Evolutionary conservation across 2,113 vertebrate genomes (phyloP).

Genomic region (Vombatus ursinus): DNA sequence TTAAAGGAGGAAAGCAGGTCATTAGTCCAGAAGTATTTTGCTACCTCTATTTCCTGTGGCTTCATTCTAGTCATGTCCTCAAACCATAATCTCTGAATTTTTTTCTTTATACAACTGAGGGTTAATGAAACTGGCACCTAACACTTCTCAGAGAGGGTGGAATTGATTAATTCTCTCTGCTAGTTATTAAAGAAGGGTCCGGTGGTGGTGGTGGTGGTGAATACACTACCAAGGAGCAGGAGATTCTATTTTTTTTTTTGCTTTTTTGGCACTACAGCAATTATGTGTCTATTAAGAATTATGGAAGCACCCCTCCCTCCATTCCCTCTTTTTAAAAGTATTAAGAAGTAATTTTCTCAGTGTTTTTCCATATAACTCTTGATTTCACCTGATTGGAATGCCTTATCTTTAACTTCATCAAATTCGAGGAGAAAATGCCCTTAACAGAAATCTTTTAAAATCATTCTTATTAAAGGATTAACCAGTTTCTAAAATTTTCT

Average conservation of each 20-base stretch:
- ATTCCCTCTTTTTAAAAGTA: neutral
- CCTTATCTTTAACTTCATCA: neutral
- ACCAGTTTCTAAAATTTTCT: neutral
- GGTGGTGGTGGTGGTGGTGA: neutral
- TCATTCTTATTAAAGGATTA: neutral
- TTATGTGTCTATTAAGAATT: neutral
- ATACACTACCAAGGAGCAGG: neutral
- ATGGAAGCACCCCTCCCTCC: neutral
- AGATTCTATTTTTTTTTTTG: neutral
- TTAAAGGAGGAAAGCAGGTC: neutral
- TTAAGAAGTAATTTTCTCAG: neutral
- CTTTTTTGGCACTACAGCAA: neutral
- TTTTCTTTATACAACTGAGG: neutral
- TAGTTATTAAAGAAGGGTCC: neutral
- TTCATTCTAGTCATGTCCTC: neutral
- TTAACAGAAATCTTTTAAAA: neutral
- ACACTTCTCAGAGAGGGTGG: neutral
- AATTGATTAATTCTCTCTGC: neutral
- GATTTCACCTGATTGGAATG: neutral
- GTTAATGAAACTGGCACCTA: neutral
- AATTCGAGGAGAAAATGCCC: neutral
- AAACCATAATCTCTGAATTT: neutral
- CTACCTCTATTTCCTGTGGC: neutral
- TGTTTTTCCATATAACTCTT: neutral
- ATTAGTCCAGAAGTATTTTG: neutral